A percentile compares a stretch with the other conserved stretches of the same genome.
phyloP scores from a whole-genome alignment of 35 echinoderm and acorn worm genomes.

The Apostichopus japonicus region DNA sequence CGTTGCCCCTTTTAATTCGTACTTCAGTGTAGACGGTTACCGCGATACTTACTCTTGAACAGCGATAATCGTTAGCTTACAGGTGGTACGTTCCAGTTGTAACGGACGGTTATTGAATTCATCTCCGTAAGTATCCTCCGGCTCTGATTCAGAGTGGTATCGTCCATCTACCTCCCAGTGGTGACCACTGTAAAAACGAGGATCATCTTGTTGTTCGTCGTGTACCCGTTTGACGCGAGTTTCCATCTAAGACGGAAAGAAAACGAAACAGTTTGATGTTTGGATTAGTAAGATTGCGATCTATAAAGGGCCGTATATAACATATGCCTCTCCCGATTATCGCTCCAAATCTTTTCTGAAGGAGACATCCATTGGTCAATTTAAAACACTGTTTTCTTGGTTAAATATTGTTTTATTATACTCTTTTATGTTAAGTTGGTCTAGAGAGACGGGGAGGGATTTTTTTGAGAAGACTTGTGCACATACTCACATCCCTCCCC shows the following conservation, averaged over 20 bases:
- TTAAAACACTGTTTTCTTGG: too few species aligned
- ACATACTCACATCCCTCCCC: too few species aligned
- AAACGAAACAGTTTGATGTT: background rate
- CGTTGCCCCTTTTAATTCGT: too few species aligned
- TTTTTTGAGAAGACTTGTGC: too few species aligned
- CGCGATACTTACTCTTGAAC: slow-evolving; percentile 78
- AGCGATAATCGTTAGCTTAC: slow-evolving; percentile 81
- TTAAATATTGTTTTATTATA: background rate
- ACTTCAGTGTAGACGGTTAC: background rate
- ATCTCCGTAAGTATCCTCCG: slow-evolving; percentile 26
- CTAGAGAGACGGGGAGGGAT: too few species aligned
- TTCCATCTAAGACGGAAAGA: slow-evolving; percentile 15
- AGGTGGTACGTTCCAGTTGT: slow-evolving; percentile 73
- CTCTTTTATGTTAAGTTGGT: too few species aligned
- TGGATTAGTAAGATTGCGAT: background rate
- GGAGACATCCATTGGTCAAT: too few species aligned
- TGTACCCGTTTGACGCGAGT: background rate
- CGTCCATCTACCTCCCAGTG: slow-evolving; percentile 73
- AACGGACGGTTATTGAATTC: slow-evolving; percentile 7
- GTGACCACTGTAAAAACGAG: slow-evolving; percentile 63
- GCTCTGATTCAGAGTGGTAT: slow-evolving; percentile 41
- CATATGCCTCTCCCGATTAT: too few species aligned
- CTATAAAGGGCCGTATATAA: too few species aligned
- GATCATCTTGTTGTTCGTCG: slow-evolving; percentile 9
- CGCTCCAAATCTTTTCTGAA: too few species aligned